A percentile compares a stretch with the other conserved stretches of the same genome.
Conservation (phyloP, 2,888 invertebrate genomes). For the Ormia ochracea region DNA sequence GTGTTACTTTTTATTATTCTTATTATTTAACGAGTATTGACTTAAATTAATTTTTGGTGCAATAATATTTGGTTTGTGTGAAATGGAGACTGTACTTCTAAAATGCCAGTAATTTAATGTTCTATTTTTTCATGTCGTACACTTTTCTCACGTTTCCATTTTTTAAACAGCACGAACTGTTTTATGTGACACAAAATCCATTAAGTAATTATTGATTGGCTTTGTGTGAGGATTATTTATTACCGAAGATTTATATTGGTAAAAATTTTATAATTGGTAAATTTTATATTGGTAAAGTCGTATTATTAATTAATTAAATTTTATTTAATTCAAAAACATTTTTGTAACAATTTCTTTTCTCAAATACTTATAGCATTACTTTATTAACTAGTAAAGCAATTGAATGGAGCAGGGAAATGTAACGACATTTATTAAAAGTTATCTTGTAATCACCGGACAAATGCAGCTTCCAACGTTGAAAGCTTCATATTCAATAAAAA, state of each 20-base stretch:
- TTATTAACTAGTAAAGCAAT: background rate
- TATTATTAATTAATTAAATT: background rate
- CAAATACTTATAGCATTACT: background rate
- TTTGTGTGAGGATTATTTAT: background rate
- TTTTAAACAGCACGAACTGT: too few relatives aligned
- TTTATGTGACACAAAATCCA: too few relatives aligned
- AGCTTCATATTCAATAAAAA: too few relatives aligned
- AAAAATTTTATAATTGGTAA: background rate
- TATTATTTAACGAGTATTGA: slow-evolving; percentile 14
- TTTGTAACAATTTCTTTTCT: background rate
- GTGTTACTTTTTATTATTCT: background rate
- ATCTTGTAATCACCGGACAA: too few relatives aligned
- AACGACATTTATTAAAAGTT: too few relatives aligned
- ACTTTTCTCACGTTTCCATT: too few relatives aligned
- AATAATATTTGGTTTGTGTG: slow-evolving; percentile 45
- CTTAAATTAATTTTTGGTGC: slow-evolving; percentile 57
- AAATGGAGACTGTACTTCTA: background rate
- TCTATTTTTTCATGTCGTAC: too few relatives aligned
- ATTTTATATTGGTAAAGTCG: too few relatives aligned
- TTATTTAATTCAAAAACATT: background rate
- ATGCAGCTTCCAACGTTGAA: too few relatives aligned
- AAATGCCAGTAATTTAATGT: background rate
- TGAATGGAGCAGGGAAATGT: too few relatives aligned
- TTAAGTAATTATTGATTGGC: background rate
- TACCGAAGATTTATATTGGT: slow-evolving; percentile 15